Conservation (phyloP, 2,113 vertebrate genomes). For the Apeltes quadracus region DNA sequence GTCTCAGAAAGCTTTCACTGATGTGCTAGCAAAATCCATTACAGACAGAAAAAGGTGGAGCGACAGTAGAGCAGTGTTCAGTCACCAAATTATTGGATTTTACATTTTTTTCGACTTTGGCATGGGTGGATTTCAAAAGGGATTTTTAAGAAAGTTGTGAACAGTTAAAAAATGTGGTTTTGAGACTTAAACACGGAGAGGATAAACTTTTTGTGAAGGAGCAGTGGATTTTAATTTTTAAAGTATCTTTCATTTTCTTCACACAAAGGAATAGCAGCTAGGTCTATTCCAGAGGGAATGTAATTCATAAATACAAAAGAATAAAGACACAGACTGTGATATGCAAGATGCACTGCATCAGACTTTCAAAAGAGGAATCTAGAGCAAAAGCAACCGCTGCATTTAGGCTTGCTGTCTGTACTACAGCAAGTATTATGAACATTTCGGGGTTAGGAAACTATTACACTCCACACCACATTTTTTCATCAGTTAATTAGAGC, state of each 20-base stretch:
- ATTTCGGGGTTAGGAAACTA: constrained; percentile 14
- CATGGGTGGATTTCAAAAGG: constrained; percentile 24
- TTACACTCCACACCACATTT: constrained; percentile 2
- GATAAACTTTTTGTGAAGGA: not conserved
- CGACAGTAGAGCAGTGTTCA: constrained; percentile 11
- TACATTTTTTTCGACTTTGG: constrained; percentile 23
- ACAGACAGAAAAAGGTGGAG: not conserved
- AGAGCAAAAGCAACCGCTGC: constrained; percentile 8
- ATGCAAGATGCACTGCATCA: not conserved
- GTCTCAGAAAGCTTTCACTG: constrained; percentile 8
- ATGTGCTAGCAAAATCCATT: not conserved
- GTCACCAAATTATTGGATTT: constrained; percentile 16
- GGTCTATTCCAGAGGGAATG: not conserved
- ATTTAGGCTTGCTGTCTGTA: constrained; percentile 14
- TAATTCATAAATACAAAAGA: constrained; percentile 4
- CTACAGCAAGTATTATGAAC: constrained; percentile 7
- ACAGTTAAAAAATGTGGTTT: constrained; percentile 32
- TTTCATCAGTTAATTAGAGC: constrained; percentile 9
- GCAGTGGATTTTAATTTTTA: not conserved
- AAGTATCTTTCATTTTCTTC: not conserved
- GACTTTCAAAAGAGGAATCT: not conserved
- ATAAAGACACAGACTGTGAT: not conserved
- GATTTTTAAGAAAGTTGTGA: constrained; percentile 35
- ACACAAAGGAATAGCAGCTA: not conserved
- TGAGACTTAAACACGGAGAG: constrained; percentile 20